A percentile compares a stretch with the other conserved stretches of the same genome.
Evolutionary conservation across 2,113 vertebrate species (phyloP).

Genomic region (Synchiropus splendidus): DNA sequence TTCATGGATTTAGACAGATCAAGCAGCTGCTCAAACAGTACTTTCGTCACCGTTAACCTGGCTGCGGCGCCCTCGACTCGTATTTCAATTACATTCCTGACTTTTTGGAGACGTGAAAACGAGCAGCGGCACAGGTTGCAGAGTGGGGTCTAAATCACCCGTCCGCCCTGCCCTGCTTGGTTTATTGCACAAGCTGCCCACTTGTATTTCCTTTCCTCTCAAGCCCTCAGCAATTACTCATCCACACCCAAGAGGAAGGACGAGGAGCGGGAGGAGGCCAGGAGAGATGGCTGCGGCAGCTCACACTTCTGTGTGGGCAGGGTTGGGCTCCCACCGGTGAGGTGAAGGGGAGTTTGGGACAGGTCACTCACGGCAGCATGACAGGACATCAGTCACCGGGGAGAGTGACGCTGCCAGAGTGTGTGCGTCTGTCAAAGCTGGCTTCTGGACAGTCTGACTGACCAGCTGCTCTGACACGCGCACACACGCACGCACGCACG

Average conservation of each 20-base stretch:
- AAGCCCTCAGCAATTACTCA: conserved; percentile 64
- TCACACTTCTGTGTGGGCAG: neutral
- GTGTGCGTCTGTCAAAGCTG: no score
- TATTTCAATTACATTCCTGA: no score
- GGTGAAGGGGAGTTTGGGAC: conserved; percentile 13
- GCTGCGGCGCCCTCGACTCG: no score
- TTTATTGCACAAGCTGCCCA: conserved; percentile 8
- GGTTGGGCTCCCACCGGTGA: neutral
- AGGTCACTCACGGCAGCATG: conserved; percentile 35
- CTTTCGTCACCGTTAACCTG: no score
- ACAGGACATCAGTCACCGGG: conserved; percentile 40
- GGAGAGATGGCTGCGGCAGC: neutral
- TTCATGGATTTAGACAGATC: no score
- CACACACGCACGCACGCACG: no score
- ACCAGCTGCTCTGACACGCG: no score
- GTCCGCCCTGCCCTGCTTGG: conserved; percentile 21
- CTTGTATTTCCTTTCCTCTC: conserved; percentile 38
- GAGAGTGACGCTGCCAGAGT: conserved; percentile 23
- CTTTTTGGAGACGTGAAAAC: no score
- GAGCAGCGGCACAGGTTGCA: no score
- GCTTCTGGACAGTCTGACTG: no score
- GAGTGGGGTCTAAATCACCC: neutral
- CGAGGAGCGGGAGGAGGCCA: conserved; percentile 4
- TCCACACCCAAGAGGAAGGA: conserved; percentile 39
- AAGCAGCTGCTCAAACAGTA: no score